A percentile compares a stretch with the other conserved stretches of the same genome.
phyloP scores from a whole-genome alignment of 1,140 invertebrate genomes.

The Sitodiplosis mosellana region DNA sequence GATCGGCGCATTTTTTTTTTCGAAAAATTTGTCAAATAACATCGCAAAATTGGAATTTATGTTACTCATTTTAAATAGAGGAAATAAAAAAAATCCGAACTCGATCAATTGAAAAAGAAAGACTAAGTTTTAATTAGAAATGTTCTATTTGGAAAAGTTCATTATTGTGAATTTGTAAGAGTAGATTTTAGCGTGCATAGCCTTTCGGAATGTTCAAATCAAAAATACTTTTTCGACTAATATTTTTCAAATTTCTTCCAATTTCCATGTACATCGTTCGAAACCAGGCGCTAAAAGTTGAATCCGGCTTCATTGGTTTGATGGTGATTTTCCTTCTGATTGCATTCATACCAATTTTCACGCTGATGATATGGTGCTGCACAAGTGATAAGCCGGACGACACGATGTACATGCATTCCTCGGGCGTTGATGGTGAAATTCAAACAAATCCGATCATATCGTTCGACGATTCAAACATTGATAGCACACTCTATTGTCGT shows the following conservation, averaged over 20 bases:
- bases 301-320: conserved; percentile 26
- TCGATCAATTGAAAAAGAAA: not conserved
- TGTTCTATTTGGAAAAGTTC: not conserved
- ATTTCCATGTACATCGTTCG: not conserved
- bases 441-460: conserved; percentile 10
- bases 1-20: not conserved
- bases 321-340: conserved; percentile 23
- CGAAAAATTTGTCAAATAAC: not conserved
- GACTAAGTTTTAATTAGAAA: not conserved
- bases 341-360: conserved; percentile 19
- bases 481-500: conserved; percentile 17
- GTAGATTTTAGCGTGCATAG: not conserved
- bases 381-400: conserved; percentile 2
- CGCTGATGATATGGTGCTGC: conserved; percentile 22
- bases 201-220: not conserved
- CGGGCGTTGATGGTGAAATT: not conserved
- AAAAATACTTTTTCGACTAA: not conserved
- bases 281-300: conserved; percentile 25
- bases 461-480: conserved; percentile 17
- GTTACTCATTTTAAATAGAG: not conserved
- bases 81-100: not conserved
- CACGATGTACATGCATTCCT: not conserved
- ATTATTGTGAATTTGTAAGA: not conserved
- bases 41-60: not conserved
- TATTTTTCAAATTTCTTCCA: not conserved